A percentile compares a stretch with the other conserved stretches of the same genome.
These are phyloP conservation scores for Eupithecia centaureata DNA, from an alignment of 2,888 invertebrate species.

Conservation along the genomic window DNA sequence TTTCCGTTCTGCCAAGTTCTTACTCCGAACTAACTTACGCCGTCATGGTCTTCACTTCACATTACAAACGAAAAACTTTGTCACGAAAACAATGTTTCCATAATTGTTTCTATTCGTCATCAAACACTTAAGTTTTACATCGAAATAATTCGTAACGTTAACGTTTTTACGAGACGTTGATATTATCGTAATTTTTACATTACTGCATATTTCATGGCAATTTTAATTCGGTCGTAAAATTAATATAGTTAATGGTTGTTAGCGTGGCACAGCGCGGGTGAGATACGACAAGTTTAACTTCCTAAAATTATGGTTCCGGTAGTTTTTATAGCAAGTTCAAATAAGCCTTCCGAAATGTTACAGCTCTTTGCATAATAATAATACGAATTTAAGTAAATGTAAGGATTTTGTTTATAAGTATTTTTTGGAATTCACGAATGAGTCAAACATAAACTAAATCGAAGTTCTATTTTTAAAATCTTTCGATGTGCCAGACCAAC, in stretches of 20 bases:
- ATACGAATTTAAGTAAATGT: no score
- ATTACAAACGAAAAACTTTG: background rate
- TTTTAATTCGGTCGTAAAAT: conserved; percentile 39
- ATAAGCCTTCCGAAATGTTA: no score
- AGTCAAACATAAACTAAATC: background rate
- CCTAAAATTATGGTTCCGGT: background rate
- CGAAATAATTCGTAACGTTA: conserved; percentile 39
- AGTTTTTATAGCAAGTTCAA: background rate
- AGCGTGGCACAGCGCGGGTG: conserved; percentile 6
- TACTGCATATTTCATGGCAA: conserved; percentile 39
- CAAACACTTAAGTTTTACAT: conserved; percentile 33
- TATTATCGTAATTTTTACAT: conserved; percentile 43
- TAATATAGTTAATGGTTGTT: conserved; percentile 12
- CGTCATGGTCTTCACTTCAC: conserved; percentile 4
- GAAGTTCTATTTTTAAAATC: background rate
- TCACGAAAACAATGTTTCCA: conserved; percentile 18
- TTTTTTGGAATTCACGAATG: background rate
- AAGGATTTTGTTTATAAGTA: background rate
- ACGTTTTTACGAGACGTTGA: conserved; percentile 40
- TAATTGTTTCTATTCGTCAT: conserved; percentile 19
- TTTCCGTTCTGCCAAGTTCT: no score
- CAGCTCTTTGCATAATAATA: no score
- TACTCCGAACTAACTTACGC: background rate
- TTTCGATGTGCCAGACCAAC: conserved; percentile 13
- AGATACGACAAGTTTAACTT: conserved; percentile 8